Evolutionary conservation across 2,113 vertebrate genomes (phyloP).

Genomic region (Mirza zaza): DNA sequence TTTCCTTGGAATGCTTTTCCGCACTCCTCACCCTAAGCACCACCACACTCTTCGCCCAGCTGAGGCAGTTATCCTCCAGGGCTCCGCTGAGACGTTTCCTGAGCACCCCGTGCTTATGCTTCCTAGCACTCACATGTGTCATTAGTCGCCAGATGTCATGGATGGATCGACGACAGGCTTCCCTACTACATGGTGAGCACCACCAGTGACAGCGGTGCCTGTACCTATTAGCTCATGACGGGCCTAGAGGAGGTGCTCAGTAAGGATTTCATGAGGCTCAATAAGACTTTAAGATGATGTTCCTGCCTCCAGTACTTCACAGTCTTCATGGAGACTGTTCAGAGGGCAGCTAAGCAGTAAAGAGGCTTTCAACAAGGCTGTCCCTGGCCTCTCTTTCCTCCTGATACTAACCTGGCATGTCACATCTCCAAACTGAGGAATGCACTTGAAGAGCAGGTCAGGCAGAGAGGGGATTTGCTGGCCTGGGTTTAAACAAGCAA

Average conservation of each 20-base stretch:
- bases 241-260: not conserved
- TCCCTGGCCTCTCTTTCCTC: not conserved
- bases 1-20: not conserved
- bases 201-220: fast-evolving
- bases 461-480: not conserved
- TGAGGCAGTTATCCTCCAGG: fast-evolving
- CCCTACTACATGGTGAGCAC: not conserved
- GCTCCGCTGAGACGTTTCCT: not conserved
- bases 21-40: not conserved
- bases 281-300: not conserved
- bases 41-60: no score
- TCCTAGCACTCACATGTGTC: not conserved
- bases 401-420: not conserved
- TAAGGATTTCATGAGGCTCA: not conserved
- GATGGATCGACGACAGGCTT: not conserved
- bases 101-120: not conserved
- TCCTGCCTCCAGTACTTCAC: no score
- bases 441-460: not conserved
- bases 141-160: not conserved
- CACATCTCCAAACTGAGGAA: not conserved
- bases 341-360: not conserved
- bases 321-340: not conserved
- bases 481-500: not conserved
- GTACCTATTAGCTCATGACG: no score
- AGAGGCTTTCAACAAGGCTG: not conserved